Percentiles rank a stretch among this genome's conserved stretches.
These are phyloP conservation scores for Drosophila ustulata DNA, from an alignment of 2,888 invertebrate species.

Conservation along the genomic window DNA sequence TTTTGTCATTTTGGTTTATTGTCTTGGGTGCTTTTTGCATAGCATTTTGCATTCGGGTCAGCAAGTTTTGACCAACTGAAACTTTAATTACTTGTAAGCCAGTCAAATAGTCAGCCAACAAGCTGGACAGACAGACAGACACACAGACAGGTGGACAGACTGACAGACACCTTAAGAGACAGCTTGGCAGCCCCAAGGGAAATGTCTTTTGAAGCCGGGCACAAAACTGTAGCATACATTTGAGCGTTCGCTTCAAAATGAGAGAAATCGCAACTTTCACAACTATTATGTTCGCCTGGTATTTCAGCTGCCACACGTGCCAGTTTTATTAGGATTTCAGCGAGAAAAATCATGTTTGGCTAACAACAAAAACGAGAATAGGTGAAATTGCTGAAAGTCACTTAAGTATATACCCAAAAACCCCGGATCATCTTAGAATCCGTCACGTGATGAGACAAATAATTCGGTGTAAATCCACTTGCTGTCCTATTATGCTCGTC, in stretches of 20 bases:
- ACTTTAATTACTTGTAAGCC: constrained; percentile 43
- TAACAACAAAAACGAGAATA: too few species aligned
- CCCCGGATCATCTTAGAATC: too few species aligned
- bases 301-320: too few species aligned
- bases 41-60: constrained; percentile 36
- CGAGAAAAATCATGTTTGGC: too few species aligned
- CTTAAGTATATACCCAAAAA: too few species aligned
- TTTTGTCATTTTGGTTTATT: constrained; percentile 32
- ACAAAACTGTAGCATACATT: constrained; percentile 24
- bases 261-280: too few species aligned
- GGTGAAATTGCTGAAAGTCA: too few species aligned
- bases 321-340: too few species aligned
- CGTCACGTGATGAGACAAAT: too few species aligned
- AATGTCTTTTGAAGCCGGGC: constrained; percentile 3
- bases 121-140: neutral
- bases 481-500: too few species aligned
- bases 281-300: too few species aligned
- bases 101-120: neutral
- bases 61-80: constrained; percentile 35
- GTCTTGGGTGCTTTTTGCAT: constrained; percentile 22
- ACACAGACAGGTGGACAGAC: neutral
- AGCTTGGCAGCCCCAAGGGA: neutral
- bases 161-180: constrained; percentile 4
- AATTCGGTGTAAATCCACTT: too few species aligned
- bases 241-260: constrained; percentile 10